A percentile compares a stretch with the other conserved stretches of the same genome.
These are phyloP conservation scores for Temnothorax unifasciatus DNA, from an alignment of 2,888 invertebrate species.

Conservation along the genomic window DNA sequence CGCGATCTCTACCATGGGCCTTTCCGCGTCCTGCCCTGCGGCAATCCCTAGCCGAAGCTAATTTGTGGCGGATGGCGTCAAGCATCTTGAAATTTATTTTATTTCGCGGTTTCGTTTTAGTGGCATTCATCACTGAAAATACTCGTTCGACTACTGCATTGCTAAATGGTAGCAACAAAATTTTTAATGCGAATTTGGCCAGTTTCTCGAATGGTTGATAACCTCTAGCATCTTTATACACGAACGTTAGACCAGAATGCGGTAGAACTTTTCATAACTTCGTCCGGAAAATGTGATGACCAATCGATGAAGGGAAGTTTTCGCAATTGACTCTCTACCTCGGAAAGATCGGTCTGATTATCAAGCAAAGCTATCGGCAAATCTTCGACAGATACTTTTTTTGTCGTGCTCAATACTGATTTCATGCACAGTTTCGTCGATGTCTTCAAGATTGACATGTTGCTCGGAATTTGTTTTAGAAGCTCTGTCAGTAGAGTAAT, in stretches of 20 bases:
- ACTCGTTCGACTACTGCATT: constrained; percentile 8
- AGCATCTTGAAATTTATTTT: neutral
- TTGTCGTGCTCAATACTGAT: neutral
- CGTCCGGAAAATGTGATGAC: neutral
- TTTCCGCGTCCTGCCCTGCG: too few relatives aligned
- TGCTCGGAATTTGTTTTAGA: neutral
- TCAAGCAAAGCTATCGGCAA: neutral
- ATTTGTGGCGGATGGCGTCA: too few relatives aligned
- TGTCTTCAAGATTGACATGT: neutral
- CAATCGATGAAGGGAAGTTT: neutral
- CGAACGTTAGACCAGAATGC: neutral
- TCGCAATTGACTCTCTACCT: neutral
- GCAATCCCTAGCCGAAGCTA: too few relatives aligned
- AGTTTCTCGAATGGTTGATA: neutral
- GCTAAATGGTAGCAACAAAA: neutral
- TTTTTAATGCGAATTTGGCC: neutral
- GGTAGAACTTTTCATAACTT: neutral
- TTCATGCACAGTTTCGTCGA: neutral
- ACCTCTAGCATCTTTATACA: neutral
- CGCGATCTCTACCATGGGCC: too few relatives aligned
- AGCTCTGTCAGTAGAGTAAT: neutral
- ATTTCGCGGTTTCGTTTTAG: neutral
- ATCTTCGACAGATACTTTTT: neutral
- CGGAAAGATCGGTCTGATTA: neutral
- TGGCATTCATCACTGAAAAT: neutral